Conservation (phyloP, 2,797 vertebrate genomes). For the Thaleichthys pacificus region DNA sequence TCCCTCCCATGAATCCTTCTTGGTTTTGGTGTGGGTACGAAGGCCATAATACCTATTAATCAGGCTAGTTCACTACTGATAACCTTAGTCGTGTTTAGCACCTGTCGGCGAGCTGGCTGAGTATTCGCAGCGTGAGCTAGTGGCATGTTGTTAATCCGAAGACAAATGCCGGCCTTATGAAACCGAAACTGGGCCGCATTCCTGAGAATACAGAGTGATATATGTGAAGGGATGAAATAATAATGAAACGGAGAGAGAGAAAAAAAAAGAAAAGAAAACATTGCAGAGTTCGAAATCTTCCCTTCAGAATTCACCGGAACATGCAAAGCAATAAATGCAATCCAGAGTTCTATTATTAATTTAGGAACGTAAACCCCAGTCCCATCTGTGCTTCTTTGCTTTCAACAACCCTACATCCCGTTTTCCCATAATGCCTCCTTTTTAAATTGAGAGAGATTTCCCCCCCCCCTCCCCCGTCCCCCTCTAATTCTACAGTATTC, state of each 20-base stretch:
- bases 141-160: conserved; percentile 48
- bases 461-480: neutral
- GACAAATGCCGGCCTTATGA: conserved; percentile 39
- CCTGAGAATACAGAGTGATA: conserved; percentile 36
- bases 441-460: conserved; percentile 32
- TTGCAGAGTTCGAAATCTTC: neutral
- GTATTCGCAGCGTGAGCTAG: conserved; percentile 51
- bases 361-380: conserved; percentile 41
- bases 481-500: conserved; percentile 23
- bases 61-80: conserved; percentile 43
- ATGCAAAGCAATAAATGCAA: conserved; percentile 30
- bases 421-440: conserved; percentile 32
- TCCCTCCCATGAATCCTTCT: neutral
- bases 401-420: conserved; percentile 38
- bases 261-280: conserved; percentile 22
- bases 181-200: conserved; percentile 47
- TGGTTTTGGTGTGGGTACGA: neutral
- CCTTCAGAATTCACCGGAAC: conserved; percentile 25
- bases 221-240: conserved; percentile 35
- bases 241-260: conserved; percentile 51
- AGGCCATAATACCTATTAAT: neutral
- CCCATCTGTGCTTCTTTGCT: conserved; percentile 41
- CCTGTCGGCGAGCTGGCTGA: conserved; percentile 66
- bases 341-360: conserved; percentile 38
- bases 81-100: conserved; percentile 64